Evolutionary conservation across 2,113 vertebrate genomes (phyloP), one percentile per base, ranked within the genome.

Genomic region (Scolopax mira): DNA sequence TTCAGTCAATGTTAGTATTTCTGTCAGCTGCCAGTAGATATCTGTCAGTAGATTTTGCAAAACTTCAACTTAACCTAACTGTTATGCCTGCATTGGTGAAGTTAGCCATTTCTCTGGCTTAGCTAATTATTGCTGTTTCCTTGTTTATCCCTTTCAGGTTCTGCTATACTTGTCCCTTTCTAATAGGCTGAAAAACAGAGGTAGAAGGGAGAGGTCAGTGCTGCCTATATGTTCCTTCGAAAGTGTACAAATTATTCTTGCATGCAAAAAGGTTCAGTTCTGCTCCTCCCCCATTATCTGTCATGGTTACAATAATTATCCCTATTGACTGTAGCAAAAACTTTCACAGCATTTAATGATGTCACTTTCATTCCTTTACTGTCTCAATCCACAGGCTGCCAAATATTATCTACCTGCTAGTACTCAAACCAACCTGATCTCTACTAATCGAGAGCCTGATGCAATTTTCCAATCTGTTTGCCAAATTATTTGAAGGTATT

Each of bases 401-500:
- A 95, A 86, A 95, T 91, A 75, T 88, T 95, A 82, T 52, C 66
- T 75, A 57, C 79, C 62, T 80, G 85, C 42, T 58, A 92, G 62
- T 72, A 78, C 18, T 86, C 88, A 95, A 95, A 88, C 71, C 49
- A 93, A 85, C 65, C 39, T 82, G 39, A 94, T 93, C 69, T 69
- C 55, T 84, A 24, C 31, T 93, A 86, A 79, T 83, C 16, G 3
- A 73, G 17, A 55, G 41, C 22, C 88, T 95, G 70, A 64, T 74
- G 24, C 8, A 44, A 44, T 72, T 88, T 97, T 91, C 88, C 79
- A 92, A 61, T 54, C 71, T 74, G 65, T 70, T 91, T 91, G 83
- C 75, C 72, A 95, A 79, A 84, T 73, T 91, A 70, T 91, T 91
- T 90, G 44, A 79, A 88, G 54, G 37, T 49, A 74, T 51, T 90